Evolutionary conservation across 2,888 invertebrate species (phyloP).

Genomic region (Amblyteles armatorius): DNA sequence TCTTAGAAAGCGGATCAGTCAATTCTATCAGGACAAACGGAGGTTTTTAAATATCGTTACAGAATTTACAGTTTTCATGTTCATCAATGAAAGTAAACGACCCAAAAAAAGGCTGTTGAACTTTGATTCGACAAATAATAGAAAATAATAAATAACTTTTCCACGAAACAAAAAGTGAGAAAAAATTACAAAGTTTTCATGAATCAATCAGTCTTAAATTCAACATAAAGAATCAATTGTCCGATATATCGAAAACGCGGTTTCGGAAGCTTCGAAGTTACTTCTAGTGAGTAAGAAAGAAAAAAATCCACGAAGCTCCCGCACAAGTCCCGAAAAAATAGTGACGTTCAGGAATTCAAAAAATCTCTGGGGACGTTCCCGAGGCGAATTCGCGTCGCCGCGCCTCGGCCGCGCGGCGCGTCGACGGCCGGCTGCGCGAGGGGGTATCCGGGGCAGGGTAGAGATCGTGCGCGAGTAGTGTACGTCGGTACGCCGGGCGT

Average conservation of each 20-base stretch:
- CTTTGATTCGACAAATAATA: neutral
- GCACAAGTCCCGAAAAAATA: too few species aligned
- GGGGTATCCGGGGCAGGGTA: neutral
- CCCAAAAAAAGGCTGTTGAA: neutral
- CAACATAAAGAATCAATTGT: too few species aligned
- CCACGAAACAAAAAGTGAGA: neutral
- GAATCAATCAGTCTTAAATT: too few species aligned
- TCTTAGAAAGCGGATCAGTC: neutral
- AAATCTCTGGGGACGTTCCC: neutral
- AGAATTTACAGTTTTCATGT: neutral
- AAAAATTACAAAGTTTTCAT: neutral
- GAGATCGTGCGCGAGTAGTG: slow-evolving; percentile 1
- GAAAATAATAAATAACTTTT: neutral
- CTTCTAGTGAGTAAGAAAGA: too few species aligned
- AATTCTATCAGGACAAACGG: neutral
- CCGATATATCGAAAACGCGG: too few species aligned
- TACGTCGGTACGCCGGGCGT: slow-evolving; percentile 32
- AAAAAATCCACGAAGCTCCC: too few species aligned
- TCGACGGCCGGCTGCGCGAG: neutral
- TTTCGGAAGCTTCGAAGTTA: too few species aligned
- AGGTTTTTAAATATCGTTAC: neutral
- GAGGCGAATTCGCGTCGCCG: neutral
- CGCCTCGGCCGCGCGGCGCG: neutral
- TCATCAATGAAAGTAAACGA: neutral
- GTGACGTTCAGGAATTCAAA: neutral